Percentiles rank a stretch among this genome's conserved stretches.
These are phyloP conservation scores for Octopus sinensis DNA, from an alignment of 1,140 invertebrate species.

Conservation along the genomic window DNA sequence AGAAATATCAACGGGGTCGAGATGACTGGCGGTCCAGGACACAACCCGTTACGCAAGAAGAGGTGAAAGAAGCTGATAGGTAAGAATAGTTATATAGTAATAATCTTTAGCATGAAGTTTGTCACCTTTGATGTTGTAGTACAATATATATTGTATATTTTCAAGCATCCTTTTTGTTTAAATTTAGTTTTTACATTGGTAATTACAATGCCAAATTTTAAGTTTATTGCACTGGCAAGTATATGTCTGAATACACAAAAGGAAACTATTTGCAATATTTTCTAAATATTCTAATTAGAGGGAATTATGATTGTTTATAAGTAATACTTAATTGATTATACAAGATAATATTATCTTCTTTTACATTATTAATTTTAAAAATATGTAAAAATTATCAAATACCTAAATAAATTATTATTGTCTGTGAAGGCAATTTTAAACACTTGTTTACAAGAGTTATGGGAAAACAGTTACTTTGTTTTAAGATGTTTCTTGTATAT, in stretches of 20 bases:
- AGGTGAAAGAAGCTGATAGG: constrained; percentile 44
- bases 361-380: neutral
- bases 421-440: neutral
- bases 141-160: constrained; percentile 1
- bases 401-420: neutral
- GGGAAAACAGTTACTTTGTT: neutral
- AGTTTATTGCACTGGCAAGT: neutral
- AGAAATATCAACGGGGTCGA: constrained; percentile 24
- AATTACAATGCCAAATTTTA: neutral
- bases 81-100: constrained; percentile 17
- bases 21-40: constrained; percentile 43
- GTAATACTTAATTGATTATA: too few species aligned
- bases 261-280: neutral
- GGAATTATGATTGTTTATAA: too few species aligned
- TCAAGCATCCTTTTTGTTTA: neutral
- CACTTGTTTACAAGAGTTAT: neutral
- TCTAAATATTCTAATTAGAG: too few species aligned
- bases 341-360: too few species aligned
- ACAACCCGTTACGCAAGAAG: constrained; percentile 42
- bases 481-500: neutral
- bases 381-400: neutral
- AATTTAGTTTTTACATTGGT: neutral
- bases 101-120: neutral
- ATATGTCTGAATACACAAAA: neutral
- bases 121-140: neutral